Evolutionary conservation across 1,140 invertebrate species (phyloP), one percentile per base, ranked within the genome.

Genomic region (Brachionus koreanus): DNA sequence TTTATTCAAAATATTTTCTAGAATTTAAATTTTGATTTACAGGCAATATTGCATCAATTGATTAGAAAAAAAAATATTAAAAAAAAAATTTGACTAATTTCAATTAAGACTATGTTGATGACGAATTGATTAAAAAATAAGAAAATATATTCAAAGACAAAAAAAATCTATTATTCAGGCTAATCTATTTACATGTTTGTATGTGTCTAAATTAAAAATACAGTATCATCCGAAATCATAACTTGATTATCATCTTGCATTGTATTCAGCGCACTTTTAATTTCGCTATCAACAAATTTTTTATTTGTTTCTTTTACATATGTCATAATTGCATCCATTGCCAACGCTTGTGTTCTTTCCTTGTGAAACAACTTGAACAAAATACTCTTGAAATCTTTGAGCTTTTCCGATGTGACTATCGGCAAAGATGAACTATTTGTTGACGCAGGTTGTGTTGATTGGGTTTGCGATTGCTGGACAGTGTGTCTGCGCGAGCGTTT

Each of bases 231-330:
- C 9, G 79, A 65, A 35, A 82, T 46, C 79, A 82, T 82, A 7
- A 82, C 49, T 52, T 82, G 79, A 82, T 82, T 82, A 19, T 82
- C 79, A 23, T 82, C 79, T 69, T 82, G 79, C 79, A 82, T 82
- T 69, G 42, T 65, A 16, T 46, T 65, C 19, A 82, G 49, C 25
- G 79, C 79, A 46, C 29, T 43, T 67, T 65, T 65, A 0, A 82
- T 46, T 7, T 82, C 79, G 16, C 12, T 57, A n/a, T 67, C 23
- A 35, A 6, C 23, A 43, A 82, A 82, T 52, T 65, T 82, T 46
- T 29, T 52, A 37, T 37, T 57, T 13, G 13, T 49, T 4, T 67
- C 61, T 25, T 82, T 43, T 3, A 82, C 79, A 57, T 49, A 65
- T 5, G 42, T 9, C 0, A 42, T 13, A 9, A 82, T 57, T 33